A percentile compares a stretch with the other conserved stretches of the same genome.
Conservation (phyloP, 2,797 vertebrate genomes). For the Ctenosaura bakeri region DNA sequence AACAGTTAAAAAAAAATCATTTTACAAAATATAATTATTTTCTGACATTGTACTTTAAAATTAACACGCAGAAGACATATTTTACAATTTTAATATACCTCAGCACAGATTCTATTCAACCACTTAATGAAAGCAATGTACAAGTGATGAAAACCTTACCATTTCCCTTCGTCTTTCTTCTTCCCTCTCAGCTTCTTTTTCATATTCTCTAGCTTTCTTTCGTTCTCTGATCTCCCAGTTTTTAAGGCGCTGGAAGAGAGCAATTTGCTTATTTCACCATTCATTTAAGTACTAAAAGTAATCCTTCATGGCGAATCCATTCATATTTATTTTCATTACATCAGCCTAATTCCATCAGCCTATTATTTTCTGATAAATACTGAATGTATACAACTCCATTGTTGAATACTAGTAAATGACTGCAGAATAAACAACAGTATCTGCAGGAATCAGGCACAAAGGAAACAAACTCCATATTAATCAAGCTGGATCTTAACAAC, state of each 20-base stretch:
- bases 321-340: not conserved
- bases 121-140: not conserved
- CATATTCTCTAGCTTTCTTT: conserved; percentile 95
- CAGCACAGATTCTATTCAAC: not conserved
- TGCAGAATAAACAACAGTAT: not conserved
- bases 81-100: not conserved
- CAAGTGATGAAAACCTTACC: conserved; percentile 78
- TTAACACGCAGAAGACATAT: not conserved
- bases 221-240: conserved; percentile 99
- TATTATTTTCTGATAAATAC: not conserved
- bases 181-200: conserved; percentile 94
- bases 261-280: not conserved
- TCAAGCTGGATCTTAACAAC: not conserved
- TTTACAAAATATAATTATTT: not conserved
- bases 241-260: conserved; percentile 90
- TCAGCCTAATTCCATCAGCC: not conserved
- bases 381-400: not conserved
- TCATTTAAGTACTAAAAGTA: not conserved
- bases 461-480: not conserved
- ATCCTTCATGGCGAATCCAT: not conserved
- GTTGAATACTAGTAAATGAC: not conserved
- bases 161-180: conserved; percentile 95
- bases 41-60: not conserved
- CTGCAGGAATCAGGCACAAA: not conserved
- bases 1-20: not conserved